Evolutionary conservation across 2,888 invertebrate genomes (phyloP).

Genomic region (Zygogramma bicolorata): DNA sequence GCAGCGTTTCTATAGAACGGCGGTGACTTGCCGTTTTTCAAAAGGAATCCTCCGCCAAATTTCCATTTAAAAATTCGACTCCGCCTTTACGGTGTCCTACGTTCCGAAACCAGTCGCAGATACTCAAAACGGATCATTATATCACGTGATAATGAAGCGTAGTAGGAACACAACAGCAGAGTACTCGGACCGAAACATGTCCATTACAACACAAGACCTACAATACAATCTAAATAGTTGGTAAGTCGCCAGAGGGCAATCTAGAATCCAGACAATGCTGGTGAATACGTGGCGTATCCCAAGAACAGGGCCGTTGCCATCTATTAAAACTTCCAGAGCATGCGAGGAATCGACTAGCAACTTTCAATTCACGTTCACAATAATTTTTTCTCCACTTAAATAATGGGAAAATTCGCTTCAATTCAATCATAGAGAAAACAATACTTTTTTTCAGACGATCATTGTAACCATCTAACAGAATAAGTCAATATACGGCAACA

Average conservation of each 20-base stretch:
- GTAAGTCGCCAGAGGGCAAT: slow-evolving; percentile 46
- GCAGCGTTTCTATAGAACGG: not conserved
- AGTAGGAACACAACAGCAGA: slow-evolving; percentile 32
- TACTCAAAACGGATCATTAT: slow-evolving; percentile 25
- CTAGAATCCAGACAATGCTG: slow-evolving; percentile 46
- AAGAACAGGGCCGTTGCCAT: slow-evolving; percentile 5
- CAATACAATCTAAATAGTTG: slow-evolving; percentile 50
- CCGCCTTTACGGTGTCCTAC: slow-evolving; percentile 17
- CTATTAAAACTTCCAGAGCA: not conserved
- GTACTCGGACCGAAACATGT: slow-evolving; percentile 32
- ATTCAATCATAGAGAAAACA: no score
- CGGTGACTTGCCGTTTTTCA: not conserved
- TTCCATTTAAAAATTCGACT: not conserved
- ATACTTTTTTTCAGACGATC: no score
- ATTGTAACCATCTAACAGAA: no score
- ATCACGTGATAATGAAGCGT: slow-evolving; percentile 35
- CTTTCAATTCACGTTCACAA: no score
- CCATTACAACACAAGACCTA: slow-evolving; percentile 45
- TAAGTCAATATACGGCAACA: no score
- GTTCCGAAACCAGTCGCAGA: slow-evolving; percentile 2
- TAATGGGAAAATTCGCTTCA: no score
- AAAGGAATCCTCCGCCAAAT: not conserved
- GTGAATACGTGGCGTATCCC: slow-evolving; percentile 34
- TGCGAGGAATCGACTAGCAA: not conserved
- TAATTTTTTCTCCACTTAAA: no score